These are phyloP conservation scores for Passer montanus DNA, from an alignment of 2,113 vertebrate genomes.

Conservation along the genomic window DNA sequence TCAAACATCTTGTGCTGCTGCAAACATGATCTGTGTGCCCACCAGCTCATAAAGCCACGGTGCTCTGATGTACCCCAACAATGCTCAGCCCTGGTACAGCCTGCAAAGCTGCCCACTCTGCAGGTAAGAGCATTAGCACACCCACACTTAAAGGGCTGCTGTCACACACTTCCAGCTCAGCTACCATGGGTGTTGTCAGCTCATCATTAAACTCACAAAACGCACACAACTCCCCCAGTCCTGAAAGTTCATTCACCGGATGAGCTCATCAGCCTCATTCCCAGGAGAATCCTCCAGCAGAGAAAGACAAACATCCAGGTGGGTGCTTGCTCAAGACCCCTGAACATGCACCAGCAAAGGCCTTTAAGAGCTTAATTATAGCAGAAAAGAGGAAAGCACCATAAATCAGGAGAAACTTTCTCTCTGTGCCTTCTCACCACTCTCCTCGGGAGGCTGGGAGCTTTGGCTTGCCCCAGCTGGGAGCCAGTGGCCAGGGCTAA, in stretches of 20 bases:
- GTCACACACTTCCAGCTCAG: neutral
- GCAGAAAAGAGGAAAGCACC: neutral
- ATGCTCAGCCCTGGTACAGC: neutral
- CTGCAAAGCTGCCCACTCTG: neutral
- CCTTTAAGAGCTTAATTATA: neutral
- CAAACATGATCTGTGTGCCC: accelerated
- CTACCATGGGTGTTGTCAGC: neutral
- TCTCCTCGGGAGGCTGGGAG: neutral
- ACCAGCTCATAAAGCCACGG: accelerated
- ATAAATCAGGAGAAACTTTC: constrained; percentile 42
- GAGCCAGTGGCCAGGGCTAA: neutral
- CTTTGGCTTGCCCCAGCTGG: neutral
- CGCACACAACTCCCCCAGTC: neutral
- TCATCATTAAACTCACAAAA: neutral
- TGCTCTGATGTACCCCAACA: accelerated
- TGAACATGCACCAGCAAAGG: neutral
- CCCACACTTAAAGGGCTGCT: neutral
- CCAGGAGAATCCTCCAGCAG: neutral
- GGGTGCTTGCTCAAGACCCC: neutral
- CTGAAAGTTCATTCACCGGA: neutral
- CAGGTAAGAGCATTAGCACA: neutral
- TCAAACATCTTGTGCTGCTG: neutral
- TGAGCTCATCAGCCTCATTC: neutral
- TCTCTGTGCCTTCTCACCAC: neutral
- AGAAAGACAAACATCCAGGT: neutral